phyloP scores from a whole-genome alignment of 2,113 vertebrate species.

The Catharus bicknelli region DNA sequence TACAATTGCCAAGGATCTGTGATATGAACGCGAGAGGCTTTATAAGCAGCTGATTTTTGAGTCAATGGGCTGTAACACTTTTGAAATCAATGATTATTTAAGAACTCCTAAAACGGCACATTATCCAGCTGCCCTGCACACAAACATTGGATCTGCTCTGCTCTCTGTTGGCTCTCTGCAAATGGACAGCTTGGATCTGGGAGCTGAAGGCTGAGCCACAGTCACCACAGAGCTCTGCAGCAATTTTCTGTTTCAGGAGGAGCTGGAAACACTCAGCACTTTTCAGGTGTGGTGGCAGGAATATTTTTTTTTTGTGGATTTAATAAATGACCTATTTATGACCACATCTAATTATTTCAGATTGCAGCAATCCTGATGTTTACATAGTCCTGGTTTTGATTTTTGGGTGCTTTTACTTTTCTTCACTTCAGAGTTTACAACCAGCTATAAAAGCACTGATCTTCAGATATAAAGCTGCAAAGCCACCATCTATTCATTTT shows the following conservation, averaged over 20 bases:
- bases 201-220: background rate
- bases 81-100: slow-evolving; percentile 71
- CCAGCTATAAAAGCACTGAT: background rate
- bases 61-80: slow-evolving; percentile 67
- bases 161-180: slow-evolving; percentile 13
- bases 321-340: background rate
- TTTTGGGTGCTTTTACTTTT: background rate
- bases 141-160: background rate
- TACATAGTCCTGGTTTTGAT: background rate
- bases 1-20: background rate
- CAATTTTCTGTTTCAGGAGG: background rate
- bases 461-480: background rate
- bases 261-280: background rate
- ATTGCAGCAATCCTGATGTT: background rate
- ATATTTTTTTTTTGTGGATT: background rate
- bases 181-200: background rate
- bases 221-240: background rate
- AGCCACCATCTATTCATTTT: background rate
- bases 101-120: slow-evolving; percentile 59
- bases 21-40: background rate
- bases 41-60: slow-evolving; percentile 62
- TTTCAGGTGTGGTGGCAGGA: background rate
- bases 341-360: background rate
- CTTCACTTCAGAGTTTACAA: background rate
- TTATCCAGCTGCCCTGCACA: background rate